Evolutionary conservation across 2,797 vertebrate genomes (phyloP), one percentile per base, ranked within the genome.

Genomic region (Lepus townsendii): DNA sequence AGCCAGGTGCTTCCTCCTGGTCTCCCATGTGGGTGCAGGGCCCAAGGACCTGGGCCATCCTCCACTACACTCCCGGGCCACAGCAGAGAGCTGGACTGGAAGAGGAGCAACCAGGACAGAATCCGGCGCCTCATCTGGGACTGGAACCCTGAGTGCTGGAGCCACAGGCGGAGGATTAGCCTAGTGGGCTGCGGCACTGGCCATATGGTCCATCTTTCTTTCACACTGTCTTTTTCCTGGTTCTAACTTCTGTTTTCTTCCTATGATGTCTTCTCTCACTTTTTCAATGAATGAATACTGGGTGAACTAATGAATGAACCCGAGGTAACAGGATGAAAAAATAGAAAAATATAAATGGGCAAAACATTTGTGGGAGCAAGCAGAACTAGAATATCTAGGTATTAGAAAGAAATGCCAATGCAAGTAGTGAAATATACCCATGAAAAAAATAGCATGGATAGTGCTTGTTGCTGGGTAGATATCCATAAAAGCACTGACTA

Each of bases 221-320:
- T 68, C 38, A 62, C 10, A 60, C 7, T 20, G 80, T 60, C 4
- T 38, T n/a, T 68, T 22, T 78, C 47, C 30, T 35, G 16, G 17
- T 57, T 38, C 17, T 27, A 4, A 0, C 57, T 2, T 65, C 20
- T 71, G 91, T 66, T 54, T 8, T 38, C 11, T 72, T 20, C 26
- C 50, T 0, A 19, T 26, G 30, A 72, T 69, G 8, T 27, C 52
- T 94, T 90, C 72, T 75, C 10, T 88, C 20, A 30, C 0, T 47
- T 38, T 93, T 62, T 75, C 12, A 47, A 76, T 57, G 16, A 80
- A 66, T 47, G n/a, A 60, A 47, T 75, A 78, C 87, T 63, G 32
- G 87, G 57, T 12, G 27, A 93, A 69, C 2, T 11, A 79, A n/a
- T 83, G 38, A 80, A 60, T 88, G 93, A 79, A 66, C 88, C 14